phyloP scores from a whole-genome alignment of 2,888 invertebrate species.

The Drosophila cyrtoloma region DNA sequence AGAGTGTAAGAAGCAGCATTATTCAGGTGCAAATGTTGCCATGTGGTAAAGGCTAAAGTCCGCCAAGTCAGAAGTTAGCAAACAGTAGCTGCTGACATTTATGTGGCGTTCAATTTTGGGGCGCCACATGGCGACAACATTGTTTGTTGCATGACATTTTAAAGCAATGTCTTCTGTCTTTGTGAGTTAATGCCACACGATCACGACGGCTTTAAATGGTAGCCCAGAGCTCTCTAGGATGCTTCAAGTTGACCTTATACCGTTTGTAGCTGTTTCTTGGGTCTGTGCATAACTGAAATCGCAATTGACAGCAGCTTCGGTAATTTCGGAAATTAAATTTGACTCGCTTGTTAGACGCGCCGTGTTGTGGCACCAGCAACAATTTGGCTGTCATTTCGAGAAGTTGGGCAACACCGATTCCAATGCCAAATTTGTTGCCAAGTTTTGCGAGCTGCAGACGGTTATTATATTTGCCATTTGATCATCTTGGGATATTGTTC shows the following conservation, averaged over 20 bases:
- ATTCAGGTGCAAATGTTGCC: slow-evolving; percentile 61
- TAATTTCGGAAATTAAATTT: slow-evolving; percentile 44
- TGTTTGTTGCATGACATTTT: slow-evolving; percentile 42
- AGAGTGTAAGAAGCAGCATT: slow-evolving; percentile 13
- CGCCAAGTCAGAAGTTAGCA: slow-evolving; percentile 44
- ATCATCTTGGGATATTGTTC: slow-evolving; percentile 2
- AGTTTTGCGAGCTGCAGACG: slow-evolving; percentile 12
- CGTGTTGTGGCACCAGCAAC: slow-evolving; percentile 14
- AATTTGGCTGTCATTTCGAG: slow-evolving; percentile 32
- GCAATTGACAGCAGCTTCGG: slow-evolving; percentile 47
- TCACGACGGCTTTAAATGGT: slow-evolving; percentile 33
- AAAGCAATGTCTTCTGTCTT: slow-evolving; percentile 10
- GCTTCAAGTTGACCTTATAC: slow-evolving; percentile 41
- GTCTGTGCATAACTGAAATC: slow-evolving; percentile 57
- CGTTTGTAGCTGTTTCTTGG: slow-evolving; percentile 14
- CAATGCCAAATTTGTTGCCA: slow-evolving; percentile 13
- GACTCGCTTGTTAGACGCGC: slow-evolving; percentile 61
- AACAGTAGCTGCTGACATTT: slow-evolving; percentile 66
- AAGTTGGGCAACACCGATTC: not conserved
- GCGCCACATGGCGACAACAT: slow-evolving; percentile 1
- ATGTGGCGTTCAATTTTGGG: slow-evolving; percentile 53
- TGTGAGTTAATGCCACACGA: slow-evolving; percentile 6
- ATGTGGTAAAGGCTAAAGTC: not conserved
- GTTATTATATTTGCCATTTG: slow-evolving; percentile 11
- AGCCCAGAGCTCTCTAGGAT: slow-evolving; percentile 7